Base-by-base conservation (phyloP, 2,113 vertebrate genomes). In the Benitochromis conjunctus region DNA sequence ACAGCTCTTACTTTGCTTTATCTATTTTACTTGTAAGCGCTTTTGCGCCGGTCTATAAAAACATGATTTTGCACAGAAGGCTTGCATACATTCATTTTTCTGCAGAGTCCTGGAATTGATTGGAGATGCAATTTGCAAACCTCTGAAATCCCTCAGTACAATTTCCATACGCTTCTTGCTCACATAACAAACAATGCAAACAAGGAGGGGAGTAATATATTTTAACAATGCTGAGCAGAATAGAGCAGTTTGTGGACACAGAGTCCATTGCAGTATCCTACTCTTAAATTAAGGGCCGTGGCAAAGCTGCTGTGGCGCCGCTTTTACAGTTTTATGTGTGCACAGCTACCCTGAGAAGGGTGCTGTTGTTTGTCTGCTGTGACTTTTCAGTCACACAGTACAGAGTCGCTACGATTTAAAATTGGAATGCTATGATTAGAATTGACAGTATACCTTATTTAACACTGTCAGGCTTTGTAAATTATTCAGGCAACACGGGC, bases 71-170 rank as follows among this genome's bases (percentile, higher is more conserved):
- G 81, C 91, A 92, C 92, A 41, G 91, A 91, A 56, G 78, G 80
- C 91, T 92, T 92, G 87, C 86, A 93, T 88, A 92, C 91, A 95
- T 93, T 93, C 93, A 64, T 74, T 83, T 91, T 92, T 93, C 57
- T 80, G 77, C 81, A 38, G 46, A 92, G 79, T 55, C 43, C 83
- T 78, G 80, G 86, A 93, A 95, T 94, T 90, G 93, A 95, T 95
- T 96, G 91, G 77, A 89, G 88, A 86, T 86, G 83, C 89, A 88
- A 93, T 93, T 91, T 89, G 83, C 90, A 86, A 89, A 89, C 86
- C 90, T 79, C 56, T 92, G 90, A 92, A 94, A 92, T 90, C 89
- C 90, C 90, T 90, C 86, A 77, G 91, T 92, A 69, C 80, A 83
- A 91, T 93, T 94, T 93, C 86, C 80, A 84, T 90, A 85, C 56